A percentile compares a stretch with the other conserved stretches of the same genome.
Evolutionary conservation across 2,113 vertebrate species (phyloP).

Genomic region (Lasiurus cinereus): DNA sequence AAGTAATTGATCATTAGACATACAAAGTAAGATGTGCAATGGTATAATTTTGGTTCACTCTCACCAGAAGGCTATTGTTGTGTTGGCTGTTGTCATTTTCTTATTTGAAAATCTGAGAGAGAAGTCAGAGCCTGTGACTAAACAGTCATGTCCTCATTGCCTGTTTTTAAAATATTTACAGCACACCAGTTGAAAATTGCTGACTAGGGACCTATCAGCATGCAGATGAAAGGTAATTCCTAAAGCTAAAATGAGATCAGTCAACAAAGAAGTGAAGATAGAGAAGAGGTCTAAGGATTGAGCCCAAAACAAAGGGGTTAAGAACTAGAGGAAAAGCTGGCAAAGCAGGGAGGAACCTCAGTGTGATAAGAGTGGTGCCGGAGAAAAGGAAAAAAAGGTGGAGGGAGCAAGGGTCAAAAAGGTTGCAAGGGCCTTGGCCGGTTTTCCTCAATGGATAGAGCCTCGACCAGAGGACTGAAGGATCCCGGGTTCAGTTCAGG

Average conservation of each 20-base stretch:
- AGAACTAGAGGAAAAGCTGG: neutral
- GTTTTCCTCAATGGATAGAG: neutral
- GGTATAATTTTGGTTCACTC: neutral
- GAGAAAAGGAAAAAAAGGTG: neutral
- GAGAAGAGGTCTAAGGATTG: neutral
- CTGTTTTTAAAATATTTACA: neutral
- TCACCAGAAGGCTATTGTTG: neutral
- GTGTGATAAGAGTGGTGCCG: rapidly evolving
- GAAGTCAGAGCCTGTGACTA: neutral
- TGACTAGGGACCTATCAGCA: neutral
- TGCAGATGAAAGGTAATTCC: neutral
- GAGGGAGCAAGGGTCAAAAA: no score
- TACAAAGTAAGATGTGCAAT: neutral
- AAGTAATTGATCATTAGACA: neutral
- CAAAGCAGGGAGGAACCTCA: neutral
- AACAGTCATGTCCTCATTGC: neutral
- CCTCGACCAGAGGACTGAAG: neutral
- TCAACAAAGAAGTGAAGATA: neutral
- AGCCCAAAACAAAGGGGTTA: neutral
- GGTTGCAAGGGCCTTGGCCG: neutral
- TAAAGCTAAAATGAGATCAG: neutral
- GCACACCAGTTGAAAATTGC: neutral
- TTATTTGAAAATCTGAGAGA: neutral
- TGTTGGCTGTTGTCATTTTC: neutral
- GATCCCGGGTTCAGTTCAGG: neutral